Evolutionary conservation across 2,888 invertebrate species (phyloP), one percentile per base, ranked within the genome.

Genomic region (Axea sp.): DNA sequence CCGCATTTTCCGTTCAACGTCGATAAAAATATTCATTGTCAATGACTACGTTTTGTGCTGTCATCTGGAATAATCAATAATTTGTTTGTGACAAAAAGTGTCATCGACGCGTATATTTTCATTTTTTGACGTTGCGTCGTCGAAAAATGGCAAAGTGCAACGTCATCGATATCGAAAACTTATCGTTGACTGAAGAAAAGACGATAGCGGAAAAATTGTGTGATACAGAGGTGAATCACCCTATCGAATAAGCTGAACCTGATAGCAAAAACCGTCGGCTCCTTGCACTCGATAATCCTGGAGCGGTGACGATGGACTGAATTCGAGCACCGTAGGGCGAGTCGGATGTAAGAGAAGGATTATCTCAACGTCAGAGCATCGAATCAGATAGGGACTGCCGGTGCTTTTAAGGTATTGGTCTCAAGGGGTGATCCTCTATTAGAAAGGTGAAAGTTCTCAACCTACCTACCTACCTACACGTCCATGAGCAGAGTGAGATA

Each of bases 321-420:
- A 62, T 67, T 57, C 49, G 47, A 62, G 41, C 11, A 35, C 19
- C 60, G 39, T 41, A 68, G 64, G 55, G 39, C 64, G 57, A 67
- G 65, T 73, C 77, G 79, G 79, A 81, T 83, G 84, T 84, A 83
- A 82, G 82, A 83, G 84, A 83, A 82, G 84, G 84, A 84, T 85
- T 84, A 84, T 82, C 81, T 80, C 76, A 78, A 62, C 77, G 80
- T 67, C 75, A 74, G 77, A 69, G 79, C 77, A 80, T 77, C 76
- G 82, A 80, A 83, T 83, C 83, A 78, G 83, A 84, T 83, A 80
- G 81, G 73, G 80, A 77, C 76, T 80, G 67, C 73, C 69, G 75
- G 78, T 73, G 83, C 82, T 83, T 84, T 83, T 83, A 84, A 83
- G 83, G 81, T 84, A 83, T 84, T 84, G 83, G 81, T 79, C 80